A percentile compares a stretch with the other conserved stretches of the same genome.
Evolutionary conservation across 1,140 invertebrate genomes (phyloP).

Genomic region (Aricia agestis): DNA sequence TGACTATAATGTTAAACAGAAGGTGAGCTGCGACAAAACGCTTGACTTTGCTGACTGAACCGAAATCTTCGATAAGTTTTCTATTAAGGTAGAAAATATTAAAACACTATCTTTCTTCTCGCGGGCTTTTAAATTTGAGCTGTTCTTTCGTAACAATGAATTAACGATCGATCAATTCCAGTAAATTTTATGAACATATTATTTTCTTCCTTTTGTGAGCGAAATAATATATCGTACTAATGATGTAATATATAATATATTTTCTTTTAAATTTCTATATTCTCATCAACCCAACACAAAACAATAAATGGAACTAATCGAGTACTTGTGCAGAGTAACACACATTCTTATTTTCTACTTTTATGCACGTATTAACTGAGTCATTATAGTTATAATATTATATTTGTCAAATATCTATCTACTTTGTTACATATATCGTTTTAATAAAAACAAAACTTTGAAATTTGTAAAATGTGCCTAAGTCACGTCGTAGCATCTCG

Average conservation of each 20-base stretch:
- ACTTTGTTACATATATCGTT: constrained; percentile 18
- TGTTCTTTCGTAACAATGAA: neutral
- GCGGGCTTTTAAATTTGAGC: neutral
- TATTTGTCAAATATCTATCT: constrained; percentile 24
- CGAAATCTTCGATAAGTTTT: neutral
- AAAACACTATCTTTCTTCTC: neutral
- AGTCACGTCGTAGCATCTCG: neutral
- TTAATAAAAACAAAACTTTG: constrained; percentile 15
- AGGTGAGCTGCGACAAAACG: neutral
- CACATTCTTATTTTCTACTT: constrained; percentile 20
- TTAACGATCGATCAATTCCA: neutral
- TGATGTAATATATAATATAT: neutral
- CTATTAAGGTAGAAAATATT: neutral
- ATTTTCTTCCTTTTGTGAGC: neutral
- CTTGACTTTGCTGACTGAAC: neutral
- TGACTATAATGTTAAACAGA: neutral
- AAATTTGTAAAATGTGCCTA: constrained; percentile 12
- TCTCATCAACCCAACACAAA: neutral
- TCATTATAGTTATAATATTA: constrained; percentile 16
- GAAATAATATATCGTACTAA: neutral
- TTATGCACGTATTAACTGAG: constrained; percentile 22
- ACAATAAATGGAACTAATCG: constrained; percentile 15
- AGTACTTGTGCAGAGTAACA: constrained; percentile 23
- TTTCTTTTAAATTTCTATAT: constrained; percentile 7
- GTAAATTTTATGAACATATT: neutral